Evolutionary conservation across 2,113 vertebrate genomes (phyloP), one percentile per base, ranked within the genome.

Genomic region (Gallinago media): DNA sequence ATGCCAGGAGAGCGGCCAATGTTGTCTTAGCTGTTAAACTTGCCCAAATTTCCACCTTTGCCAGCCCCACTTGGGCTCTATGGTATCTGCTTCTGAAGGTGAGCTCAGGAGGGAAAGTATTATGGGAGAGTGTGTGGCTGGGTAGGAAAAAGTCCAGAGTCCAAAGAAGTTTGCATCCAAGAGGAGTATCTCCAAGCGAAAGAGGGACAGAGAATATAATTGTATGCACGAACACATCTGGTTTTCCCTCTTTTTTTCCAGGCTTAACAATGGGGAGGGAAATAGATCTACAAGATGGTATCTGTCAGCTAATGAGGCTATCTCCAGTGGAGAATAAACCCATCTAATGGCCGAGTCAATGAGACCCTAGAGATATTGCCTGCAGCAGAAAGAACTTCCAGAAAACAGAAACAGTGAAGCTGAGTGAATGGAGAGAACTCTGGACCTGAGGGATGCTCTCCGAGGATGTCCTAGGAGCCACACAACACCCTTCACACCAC

Each of bases 1-100:
- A 85, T 27, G 70, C 68, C 25, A 81, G 84, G 88, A 89, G 92
- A 62, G 83, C 92, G 79, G 80, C 49, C 91, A 91, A 26, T 52
- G 8, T 32, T 81, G 79, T 81, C 92, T 70, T 71, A 75, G 67
- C 49, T 54, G 47, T 42, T 88, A 40, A 52, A 52, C 20, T 55
- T 91, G 80, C 76, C 92, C 70, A 26, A 84, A 68, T 4, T 10
- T 11, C 15, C 44, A 46, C 44, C 44, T 46, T 46, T 46, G 44
- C 44, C 44, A 46, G 44, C 44, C 44, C 44, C 44, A 46, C 44
- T 46, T 46, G 44, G 44, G 44, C 44, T 46, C 44, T 46, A 19
- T 46, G n/a, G 13, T 23, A 10, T n/a, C 47, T 56, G 56, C 81
- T 63, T 9, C 68, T 7, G 44, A 77, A 72, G 58, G 47, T 52